Base-by-base conservation (phyloP, 2,113 vertebrate genomes). In the Zosterops lateralis region DNA sequence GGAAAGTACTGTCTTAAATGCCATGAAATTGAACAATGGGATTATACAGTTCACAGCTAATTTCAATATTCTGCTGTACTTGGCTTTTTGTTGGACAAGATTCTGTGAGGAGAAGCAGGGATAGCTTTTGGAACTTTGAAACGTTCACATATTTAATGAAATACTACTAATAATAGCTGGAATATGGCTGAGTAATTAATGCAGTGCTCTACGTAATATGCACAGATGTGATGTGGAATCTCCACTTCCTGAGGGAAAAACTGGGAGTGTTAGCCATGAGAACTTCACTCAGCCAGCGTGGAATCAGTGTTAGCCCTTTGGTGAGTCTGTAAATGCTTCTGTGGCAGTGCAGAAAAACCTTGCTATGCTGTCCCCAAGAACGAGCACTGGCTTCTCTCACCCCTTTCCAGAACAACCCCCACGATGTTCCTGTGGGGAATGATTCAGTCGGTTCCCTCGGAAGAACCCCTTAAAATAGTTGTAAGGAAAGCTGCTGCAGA, bases 21-120 rank as follows among this genome's bases (percentile, higher is more conserved):
- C 98, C 97, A 98, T 99, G 98, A 98, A 99, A 98, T 98, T 97
- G 92, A 98, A 97, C 97, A 98, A 98, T 98, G 95, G 98, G 98
- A 98, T 98, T 98, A 98, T 89, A 78, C 93, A 86, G 57, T 98
- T 97, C 96, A 94, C 96, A 96, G 95, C 96, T 97, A 97, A 98
- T 96, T 96, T 98, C 95, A 92, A 95, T 98, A 89, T 96, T 95
- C 64, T 90, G 58, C 95, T 94, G 61, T 89, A 93, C 96, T 96
- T 97, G 95, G 96, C 82, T 96, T 95, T 96, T 96, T 96, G 90
- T 82, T 89, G 73, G 56, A 53, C 57, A 76, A 70, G 87, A 62
- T 95, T 96, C 76, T 88, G 57, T 48, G 22, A 24, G 57, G 77
- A 58, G 83, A 68, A 77, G 51, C 53, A 73, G 75, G 38, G 82